Conservation (phyloP, 2,888 invertebrate genomes). For the Strigamia transsilvanica region DNA sequence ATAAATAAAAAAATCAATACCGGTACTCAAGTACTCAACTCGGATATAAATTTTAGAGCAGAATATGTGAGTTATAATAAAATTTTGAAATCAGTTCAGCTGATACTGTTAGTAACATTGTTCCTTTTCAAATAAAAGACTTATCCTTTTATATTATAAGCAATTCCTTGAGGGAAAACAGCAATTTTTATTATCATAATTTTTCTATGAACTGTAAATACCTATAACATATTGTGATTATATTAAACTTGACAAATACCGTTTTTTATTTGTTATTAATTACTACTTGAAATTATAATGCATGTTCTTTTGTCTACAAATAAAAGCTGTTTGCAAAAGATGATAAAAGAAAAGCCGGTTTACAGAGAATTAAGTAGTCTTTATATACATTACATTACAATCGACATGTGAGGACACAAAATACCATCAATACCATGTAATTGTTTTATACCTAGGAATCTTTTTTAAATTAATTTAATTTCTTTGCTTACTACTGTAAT, state of each 20-base stretch:
- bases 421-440: constrained; percentile 35
- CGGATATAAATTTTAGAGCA: background rate
- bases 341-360: constrained; percentile 50
- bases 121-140: background rate
- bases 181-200: constrained; percentile 53
- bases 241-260: constrained; percentile 52
- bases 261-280: constrained; percentile 34
- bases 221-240: constrained; percentile 51
- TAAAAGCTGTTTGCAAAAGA: constrained; percentile 7
- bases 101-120: background rate
- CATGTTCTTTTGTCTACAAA: constrained; percentile 28
- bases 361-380: constrained; percentile 51
- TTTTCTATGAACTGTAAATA: constrained; percentile 53
- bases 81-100: background rate
- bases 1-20: background rate
- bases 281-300: constrained; percentile 36
- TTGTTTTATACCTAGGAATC: constrained; percentile 16
- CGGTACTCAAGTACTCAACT: background rate
- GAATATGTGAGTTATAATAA: background rate
- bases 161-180: constrained; percentile 50
- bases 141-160: constrained; percentile 13
- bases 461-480: constrained; percentile 37
- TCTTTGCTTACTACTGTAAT: constrained; percentile 32
- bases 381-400: constrained; percentile 52
- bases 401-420: constrained; percentile 51